A percentile compares a stretch with the other conserved stretches of the same genome.
Conservation (phyloP, 1,140 invertebrate genomes). For the Philopotamus ludificatus region DNA sequence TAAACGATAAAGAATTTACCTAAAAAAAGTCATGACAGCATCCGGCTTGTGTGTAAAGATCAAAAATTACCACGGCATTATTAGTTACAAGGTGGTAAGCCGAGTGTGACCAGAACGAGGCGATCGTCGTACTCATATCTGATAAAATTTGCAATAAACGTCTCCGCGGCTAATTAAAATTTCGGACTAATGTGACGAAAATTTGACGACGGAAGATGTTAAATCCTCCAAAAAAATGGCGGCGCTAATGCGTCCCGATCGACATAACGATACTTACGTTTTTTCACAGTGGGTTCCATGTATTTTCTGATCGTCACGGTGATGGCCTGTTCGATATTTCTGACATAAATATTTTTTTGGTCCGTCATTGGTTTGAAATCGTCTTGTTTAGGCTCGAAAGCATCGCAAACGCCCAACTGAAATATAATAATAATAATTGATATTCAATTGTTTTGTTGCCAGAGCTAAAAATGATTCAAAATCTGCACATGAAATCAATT, state of each 20-base stretch:
- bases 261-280: slow-evolving; percentile 57
- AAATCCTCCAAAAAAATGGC: no score
- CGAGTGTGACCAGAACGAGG: no score
- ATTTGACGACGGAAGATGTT: no score
- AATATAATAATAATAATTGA: no score
- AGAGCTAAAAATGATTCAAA: background rate
- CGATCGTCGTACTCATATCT: no score
- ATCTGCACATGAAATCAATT: background rate
- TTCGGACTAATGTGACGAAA: no score
- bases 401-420: slow-evolving; percentile 70
- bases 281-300: slow-evolving; percentile 57
- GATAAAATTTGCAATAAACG: no score
- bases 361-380: slow-evolving; percentile 76
- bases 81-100: slow-evolving; percentile 4
- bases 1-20: background rate
- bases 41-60: slow-evolving; percentile 6
- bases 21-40: slow-evolving; percentile 11
- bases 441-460: no score
- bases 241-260: no score
- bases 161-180: no score
- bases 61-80: background rate
- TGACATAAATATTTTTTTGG: slow-evolving; percentile 70
- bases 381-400: slow-evolving; percentile 73
- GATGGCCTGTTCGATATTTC: slow-evolving; percentile 78
- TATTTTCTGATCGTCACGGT: slow-evolving; percentile 77